A percentile compares a stretch with the other conserved stretches of the same genome.
These are phyloP conservation scores for Agrotis clavis DNA, from an alignment of 2,888 invertebrate species.

Conservation along the genomic window DNA sequence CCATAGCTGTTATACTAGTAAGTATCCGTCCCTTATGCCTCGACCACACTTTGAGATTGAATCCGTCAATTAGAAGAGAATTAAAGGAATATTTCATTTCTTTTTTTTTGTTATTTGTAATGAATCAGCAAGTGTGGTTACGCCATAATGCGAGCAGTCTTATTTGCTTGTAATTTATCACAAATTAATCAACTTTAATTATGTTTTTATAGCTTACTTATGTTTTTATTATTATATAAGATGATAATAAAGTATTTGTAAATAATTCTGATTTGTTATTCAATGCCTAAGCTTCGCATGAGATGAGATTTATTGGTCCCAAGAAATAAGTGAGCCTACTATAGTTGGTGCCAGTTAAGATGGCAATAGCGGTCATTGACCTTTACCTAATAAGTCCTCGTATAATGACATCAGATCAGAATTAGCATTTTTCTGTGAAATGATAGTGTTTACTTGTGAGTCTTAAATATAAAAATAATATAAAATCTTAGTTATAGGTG, in stretches of 20 bases:
- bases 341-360: too few species aligned
- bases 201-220: slow-evolving; percentile 58
- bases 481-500: too few species aligned
- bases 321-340: too few species aligned
- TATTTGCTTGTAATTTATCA: slow-evolving; percentile 45
- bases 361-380: too few species aligned
- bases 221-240: slow-evolving; percentile 61
- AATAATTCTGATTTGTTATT: slow-evolving; percentile 32
- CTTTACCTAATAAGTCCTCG: too few species aligned
- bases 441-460: too few species aligned
- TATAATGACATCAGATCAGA: too few species aligned
- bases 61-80: slow-evolving; percentile 55
- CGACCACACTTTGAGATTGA: slow-evolving; percentile 48
- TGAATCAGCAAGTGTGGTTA: slow-evolving; percentile 37
- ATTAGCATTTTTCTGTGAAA: too few species aligned
- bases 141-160: slow-evolving; percentile 43
- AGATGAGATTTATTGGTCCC: too few species aligned
- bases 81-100: slow-evolving; percentile 33
- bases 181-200: slow-evolving; percentile 49
- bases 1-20: slow-evolving; percentile 44
- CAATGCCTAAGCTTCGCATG: too few species aligned
- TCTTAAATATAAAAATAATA: too few species aligned
- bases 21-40: slow-evolving; percentile 57
- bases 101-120: slow-evolving; percentile 35
- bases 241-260: slow-evolving; percentile 67